phyloP scores from a whole-genome alignment of 1,140 invertebrate species.

The Asobara japonica region DNA sequence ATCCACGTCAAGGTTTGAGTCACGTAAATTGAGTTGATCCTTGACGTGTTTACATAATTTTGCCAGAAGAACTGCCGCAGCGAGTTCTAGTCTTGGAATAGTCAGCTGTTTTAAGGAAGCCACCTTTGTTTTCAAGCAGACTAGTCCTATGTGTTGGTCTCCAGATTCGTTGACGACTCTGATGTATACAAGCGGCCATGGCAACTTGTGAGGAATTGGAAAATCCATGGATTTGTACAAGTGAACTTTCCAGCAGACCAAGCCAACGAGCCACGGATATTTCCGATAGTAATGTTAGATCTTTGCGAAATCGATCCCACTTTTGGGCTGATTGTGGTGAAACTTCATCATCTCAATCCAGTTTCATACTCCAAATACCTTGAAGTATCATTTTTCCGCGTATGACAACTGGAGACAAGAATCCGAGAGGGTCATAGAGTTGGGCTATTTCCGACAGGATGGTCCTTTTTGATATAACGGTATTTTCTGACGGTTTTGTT shows the following conservation, averaged over 20 bases:
- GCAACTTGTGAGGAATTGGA: slow-evolving; percentile 41
- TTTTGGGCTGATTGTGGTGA: background rate
- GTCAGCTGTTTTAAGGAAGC: slow-evolving; percentile 20
- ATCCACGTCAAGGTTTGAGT: too few relatives aligned
- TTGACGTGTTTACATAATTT: slow-evolving; percentile 3
- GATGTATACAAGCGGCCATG: slow-evolving; percentile 40
- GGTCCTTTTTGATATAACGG: background rate
- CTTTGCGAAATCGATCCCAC: slow-evolving; percentile 21
- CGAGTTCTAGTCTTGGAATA: slow-evolving; percentile 17
- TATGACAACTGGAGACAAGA: slow-evolving; percentile 25
- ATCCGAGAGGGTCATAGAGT: slow-evolving; percentile 32
- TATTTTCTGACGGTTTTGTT: too few relatives aligned
- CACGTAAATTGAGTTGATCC: background rate
- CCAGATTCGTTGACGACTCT: background rate
- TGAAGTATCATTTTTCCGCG: slow-evolving; percentile 37
- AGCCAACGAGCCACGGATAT: slow-evolving; percentile 38
- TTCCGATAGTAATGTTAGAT: slow-evolving; percentile 23
- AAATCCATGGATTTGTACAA: slow-evolving; percentile 42
- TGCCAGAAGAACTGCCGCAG: slow-evolving; percentile 1
- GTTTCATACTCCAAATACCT: slow-evolving; percentile 32
- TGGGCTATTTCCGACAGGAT: slow-evolving; percentile 29
- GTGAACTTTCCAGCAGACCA: slow-evolving; percentile 15
- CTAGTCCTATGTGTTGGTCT: background rate
- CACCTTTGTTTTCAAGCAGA: slow-evolving; percentile 25
- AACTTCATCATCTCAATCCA: slow-evolving; percentile 35